These are phyloP conservation scores for Anisognathus igniventris DNA, from an alignment of 2,797 vertebrate genomes.

Conservation along the genomic window DNA sequence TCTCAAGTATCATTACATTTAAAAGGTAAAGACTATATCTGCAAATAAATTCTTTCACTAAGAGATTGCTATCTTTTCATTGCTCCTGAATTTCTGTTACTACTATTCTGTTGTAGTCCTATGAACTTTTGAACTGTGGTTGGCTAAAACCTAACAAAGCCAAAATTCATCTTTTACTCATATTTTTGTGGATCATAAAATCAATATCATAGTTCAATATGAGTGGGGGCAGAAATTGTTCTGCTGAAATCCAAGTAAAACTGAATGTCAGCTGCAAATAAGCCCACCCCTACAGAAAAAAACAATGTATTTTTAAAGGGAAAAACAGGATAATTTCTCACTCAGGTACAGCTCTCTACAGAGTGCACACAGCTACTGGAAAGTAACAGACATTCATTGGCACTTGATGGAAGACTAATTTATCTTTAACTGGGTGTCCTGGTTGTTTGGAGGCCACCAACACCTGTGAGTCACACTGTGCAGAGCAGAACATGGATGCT, in stretches of 20 bases:
- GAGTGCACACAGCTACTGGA: fast-evolving
- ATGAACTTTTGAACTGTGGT: neutral
- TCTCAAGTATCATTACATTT: neutral
- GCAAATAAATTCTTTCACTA: neutral
- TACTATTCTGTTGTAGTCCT: neutral
- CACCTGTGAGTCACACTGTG: neutral
- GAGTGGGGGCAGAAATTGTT: neutral
- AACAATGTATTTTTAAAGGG: fast-evolving
- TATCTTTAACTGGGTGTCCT: neutral
- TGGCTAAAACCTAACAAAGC: neutral
- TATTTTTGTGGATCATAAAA: neutral
- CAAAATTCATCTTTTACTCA: neutral
- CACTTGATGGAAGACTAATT: neutral
- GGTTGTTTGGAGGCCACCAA: neutral
- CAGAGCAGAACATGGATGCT: neutral
- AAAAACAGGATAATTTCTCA: neutral
- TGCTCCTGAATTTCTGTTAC: neutral
- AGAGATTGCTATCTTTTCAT: neutral
- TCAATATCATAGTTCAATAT: neutral
- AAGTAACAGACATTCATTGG: neutral
- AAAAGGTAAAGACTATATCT: neutral
- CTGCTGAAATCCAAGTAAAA: neutral
- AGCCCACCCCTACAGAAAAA: fast-evolving
- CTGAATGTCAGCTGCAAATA: neutral
- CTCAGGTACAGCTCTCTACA: neutral